A percentile compares a stretch with the other conserved stretches of the same genome.
Evolutionary conservation across 2,888 invertebrate genomes (phyloP).

Genomic region (Laothoe populi): DNA sequence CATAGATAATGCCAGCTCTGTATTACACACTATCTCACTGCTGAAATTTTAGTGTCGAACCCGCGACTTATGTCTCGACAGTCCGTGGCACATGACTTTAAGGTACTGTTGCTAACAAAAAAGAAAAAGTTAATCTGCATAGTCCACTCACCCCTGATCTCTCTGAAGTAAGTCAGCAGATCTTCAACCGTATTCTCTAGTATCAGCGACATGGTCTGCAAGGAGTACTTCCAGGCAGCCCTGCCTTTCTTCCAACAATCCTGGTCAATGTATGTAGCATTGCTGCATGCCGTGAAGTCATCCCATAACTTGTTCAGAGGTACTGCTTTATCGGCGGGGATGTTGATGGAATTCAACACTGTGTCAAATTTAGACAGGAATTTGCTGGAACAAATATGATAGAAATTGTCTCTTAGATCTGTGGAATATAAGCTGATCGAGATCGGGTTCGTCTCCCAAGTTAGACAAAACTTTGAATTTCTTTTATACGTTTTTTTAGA

Average conservation of each 20-base stretch:
- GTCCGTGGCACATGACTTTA: no score
- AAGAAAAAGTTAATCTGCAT: no score
- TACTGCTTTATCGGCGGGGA: constrained; percentile 40
- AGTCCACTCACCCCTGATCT: constrained; percentile 64
- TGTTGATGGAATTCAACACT: constrained; percentile 59
- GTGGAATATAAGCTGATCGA: no score
- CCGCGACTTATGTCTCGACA: no score
- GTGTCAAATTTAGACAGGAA: constrained; percentile 66
- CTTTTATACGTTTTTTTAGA: no score
- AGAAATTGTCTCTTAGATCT: neutral
- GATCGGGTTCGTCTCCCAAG: neutral
- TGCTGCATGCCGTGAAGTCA: constrained; percentile 53
- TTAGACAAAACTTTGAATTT: neutral
- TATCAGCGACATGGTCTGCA: constrained; percentile 62
- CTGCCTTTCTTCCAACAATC: constrained; percentile 56
- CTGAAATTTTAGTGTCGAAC: no score
- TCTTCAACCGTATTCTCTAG: constrained; percentile 60
- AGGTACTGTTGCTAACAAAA: no score
- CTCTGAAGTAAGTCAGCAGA: constrained; percentile 66
- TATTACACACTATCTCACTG: no score
- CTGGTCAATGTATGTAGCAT: constrained; percentile 36
- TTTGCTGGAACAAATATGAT: constrained; percentile 49
- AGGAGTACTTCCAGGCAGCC: constrained; percentile 56
- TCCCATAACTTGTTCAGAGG: constrained; percentile 62
- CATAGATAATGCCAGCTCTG: no score